phyloP scores from a whole-genome alignment of 2,113 vertebrate genomes.

The Pomatorhinus ruficollis region DNA sequence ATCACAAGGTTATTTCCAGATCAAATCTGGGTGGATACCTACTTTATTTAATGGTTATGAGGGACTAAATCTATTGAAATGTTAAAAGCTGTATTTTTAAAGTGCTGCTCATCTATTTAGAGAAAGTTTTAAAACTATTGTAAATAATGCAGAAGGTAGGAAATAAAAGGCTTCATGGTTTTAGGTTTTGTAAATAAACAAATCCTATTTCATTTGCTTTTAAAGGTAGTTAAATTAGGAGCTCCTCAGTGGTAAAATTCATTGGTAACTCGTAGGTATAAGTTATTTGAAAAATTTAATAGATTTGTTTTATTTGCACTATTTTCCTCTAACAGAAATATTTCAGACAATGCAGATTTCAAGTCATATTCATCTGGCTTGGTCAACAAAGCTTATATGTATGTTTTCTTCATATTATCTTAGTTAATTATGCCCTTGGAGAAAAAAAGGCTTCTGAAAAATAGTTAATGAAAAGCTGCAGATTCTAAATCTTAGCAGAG shows the following conservation, averaged over 20 bases:
- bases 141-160: not conserved
- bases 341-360: not conserved
- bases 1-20: not conserved
- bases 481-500: not conserved
- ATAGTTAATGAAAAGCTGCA: not conserved
- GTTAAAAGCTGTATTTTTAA: not conserved
- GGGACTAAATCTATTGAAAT: not conserved
- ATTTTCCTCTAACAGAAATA: not conserved
- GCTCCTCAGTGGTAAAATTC: not conserved
- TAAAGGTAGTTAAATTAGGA: not conserved
- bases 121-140: not conserved
- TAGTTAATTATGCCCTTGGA: not conserved
- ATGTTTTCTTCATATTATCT: not conserved
- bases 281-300: not conserved
- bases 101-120: not conserved
- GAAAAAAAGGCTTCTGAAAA: not conserved
- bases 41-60: not conserved
- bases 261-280: not conserved
- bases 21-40: not conserved
- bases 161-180: not conserved
- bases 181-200: not conserved
- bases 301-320: not conserved
- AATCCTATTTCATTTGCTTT: not conserved
- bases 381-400: not conserved
- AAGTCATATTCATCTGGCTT: not conserved